Evolutionary conservation across 2,797 vertebrate genomes (phyloP).

Genomic region (Hippocampus kuda): DNA sequence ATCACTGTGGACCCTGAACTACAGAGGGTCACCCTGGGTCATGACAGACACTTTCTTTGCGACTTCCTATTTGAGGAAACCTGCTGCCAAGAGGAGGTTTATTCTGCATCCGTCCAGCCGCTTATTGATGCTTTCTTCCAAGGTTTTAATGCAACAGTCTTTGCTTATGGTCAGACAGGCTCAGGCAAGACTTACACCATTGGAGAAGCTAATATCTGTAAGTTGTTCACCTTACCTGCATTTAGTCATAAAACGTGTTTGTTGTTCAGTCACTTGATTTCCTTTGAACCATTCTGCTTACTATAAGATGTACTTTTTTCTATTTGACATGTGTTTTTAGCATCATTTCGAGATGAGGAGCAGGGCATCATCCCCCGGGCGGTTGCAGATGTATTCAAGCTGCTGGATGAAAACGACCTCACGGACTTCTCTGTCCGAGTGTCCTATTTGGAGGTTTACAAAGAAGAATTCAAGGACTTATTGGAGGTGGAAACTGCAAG

Average conservation of each 20-base stretch:
- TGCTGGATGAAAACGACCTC: slow-evolving; percentile 91
- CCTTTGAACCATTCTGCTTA: neutral
- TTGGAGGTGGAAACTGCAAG: slow-evolving; percentile 90
- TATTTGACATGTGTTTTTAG: slow-evolving; percentile 51
- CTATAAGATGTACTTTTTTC: neutral
- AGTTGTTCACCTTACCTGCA: slow-evolving; percentile 52
- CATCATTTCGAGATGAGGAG: slow-evolving; percentile 86
- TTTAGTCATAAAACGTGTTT: neutral
- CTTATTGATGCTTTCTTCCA: slow-evolving; percentile 90
- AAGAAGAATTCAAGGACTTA: slow-evolving; percentile 92
- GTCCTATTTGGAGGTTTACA: slow-evolving; percentile 95
- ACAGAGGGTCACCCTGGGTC: slow-evolving; percentile 74
- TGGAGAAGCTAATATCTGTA: slow-evolving; percentile 89
- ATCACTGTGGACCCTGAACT: slow-evolving; percentile 70
- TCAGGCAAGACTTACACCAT: slow-evolving; percentile 96
- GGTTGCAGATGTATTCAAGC: slow-evolving; percentile 89
- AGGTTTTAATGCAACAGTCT: slow-evolving; percentile 90
- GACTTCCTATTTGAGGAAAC: slow-evolving; percentile 79
- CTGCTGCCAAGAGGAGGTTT: slow-evolving; percentile 79
- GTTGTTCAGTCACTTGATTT: neutral
- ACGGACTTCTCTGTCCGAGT: slow-evolving; percentile 84
- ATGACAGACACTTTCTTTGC: slow-evolving; percentile 78
- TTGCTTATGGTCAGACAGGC: slow-evolving; percentile 93
- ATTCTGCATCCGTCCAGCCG: slow-evolving; percentile 77
- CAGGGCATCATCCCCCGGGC: slow-evolving; percentile 92